Evolutionary conservation across 2,113 vertebrate genomes (phyloP), one percentile per base, ranked within the genome.

Genomic region (Gambusia holbrooki): DNA sequence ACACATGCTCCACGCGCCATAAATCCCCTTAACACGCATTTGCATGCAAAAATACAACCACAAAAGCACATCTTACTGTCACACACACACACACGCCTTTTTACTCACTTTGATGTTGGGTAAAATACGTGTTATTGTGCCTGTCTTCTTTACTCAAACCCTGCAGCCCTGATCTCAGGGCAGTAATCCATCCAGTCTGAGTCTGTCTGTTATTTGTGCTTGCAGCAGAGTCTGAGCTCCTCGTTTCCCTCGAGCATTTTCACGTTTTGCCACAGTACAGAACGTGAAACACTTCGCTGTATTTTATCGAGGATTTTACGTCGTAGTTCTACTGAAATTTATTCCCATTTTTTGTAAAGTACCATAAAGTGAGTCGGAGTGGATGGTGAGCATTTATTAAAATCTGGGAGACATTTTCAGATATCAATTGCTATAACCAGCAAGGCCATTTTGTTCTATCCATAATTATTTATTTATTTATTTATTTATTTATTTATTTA

Each of bases 151-250:
- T 15, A 67, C 64, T 40, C 2, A 0, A 62, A 73, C 54, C 1
- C 60, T 58, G 25, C 69, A 40, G 62, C 48, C 22, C 27, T 37
- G 19, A 58, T 71, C 25, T 37, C 19, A 69, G 28, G 0, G 0
- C 67, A 73, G 67, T 84, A 73, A 84, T 64, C 71, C 67, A 74
- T 85, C 66, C 58, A 72, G 37, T 81, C 73, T 74, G 33, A 30
- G 37, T 63, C 79, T 62, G 74, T 68, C 30, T 67, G 54, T 74
- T 65, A 68, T 73, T 71, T 22, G 66, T 66, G 35, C 66, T 60
- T 77, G 62, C 30, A 72, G 54, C 45, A 32, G 10, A 61, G 37
- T 69, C 66, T 65, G 25, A 51, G 35, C 10, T 37, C 35, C 35
- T 37, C 10, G 10, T 37, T 37, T 37, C 35, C 35, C 35, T 37